Base-by-base conservation (phyloP, 2,888 invertebrate species). In the Asteroscopus sphinx region DNA sequence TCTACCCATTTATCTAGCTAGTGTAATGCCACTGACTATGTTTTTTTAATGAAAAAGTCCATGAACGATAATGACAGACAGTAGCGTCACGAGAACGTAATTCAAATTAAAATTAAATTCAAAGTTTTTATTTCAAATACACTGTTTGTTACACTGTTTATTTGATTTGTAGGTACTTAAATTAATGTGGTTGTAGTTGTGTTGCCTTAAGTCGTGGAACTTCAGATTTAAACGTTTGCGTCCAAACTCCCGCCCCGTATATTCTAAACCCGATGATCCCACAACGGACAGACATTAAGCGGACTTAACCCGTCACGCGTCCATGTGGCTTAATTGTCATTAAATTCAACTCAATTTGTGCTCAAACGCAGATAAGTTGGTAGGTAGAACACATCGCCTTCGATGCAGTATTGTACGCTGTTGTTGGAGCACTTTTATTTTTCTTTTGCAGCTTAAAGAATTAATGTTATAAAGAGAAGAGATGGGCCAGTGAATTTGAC, bases 281-380 rank as follows among this genome's bases (percentile, higher is more conserved):
- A 62, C 76, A 62, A 48, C 54, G 63, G 72, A 83, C 76, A 66
- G 88, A 89, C 88, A 80, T 55, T 90, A 88, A 90, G 85, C 83
- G 73, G 83, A 55, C 78, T 82, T 73, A 77, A 73, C 68, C 73
- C 78, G 76, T 83, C 85, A 81, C 64, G 70, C 74, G 73, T 75
- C 73, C 70, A 60, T 60, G 69, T 75, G 77, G 85, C 80, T 86
- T 86, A 85, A 79, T 82, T 81, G 82, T 85, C 83, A 85, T 86
- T 86, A 86, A 85, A 81, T 88, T 87, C 83, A 78, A 83, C 86
- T 87, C 83, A 81, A 85, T 85, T 86, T 86, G 77, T 77, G 76
- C 57, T 71, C 60, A 74, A 78, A 78, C 75, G 63, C 65, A 77
- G 76, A 77, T 80, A 76, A 80, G 75, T 75, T 76, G 77, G 74